Conservation (phyloP, 1,140 invertebrate genomes). For the Drosophila rufa region DNA sequence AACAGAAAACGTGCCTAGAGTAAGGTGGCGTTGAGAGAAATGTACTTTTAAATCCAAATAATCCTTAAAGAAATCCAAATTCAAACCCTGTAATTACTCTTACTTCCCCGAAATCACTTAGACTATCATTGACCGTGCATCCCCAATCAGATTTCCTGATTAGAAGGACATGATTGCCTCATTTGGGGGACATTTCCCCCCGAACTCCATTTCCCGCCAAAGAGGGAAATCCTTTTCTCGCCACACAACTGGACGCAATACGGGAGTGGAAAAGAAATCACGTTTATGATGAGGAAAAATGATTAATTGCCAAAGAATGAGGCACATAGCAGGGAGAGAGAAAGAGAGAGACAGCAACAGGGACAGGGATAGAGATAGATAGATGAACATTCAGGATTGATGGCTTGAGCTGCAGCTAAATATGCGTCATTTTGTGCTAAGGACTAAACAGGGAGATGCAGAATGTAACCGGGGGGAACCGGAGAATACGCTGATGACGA, state of each 20-base stretch:
- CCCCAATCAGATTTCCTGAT: constrained; percentile 22
- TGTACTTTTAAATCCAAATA: too few species aligned
- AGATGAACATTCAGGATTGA: constrained; percentile 69
- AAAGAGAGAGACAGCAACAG: constrained; percentile 5
- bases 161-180: constrained; percentile 37
- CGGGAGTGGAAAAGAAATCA: constrained; percentile 74
- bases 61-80: too few species aligned
- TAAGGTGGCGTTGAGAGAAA: accelerated
- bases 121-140: constrained; percentile 6
- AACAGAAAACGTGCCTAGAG: too few species aligned
- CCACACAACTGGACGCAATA: constrained; percentile 55
- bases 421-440: constrained; percentile 81
- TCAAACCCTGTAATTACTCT: constrained; percentile 7
- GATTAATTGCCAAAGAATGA: constrained; percentile 83
- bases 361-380: constrained; percentile 43
- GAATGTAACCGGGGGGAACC: constrained; percentile 6
- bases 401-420: constrained; percentile 81
- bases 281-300: constrained; percentile 81
- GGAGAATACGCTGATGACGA: constrained; percentile 61
- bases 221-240: constrained; percentile 26
- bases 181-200: constrained; percentile 39
- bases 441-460: constrained; percentile 53
- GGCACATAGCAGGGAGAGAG: constrained; percentile 45
- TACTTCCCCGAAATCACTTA: background rate
- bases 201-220: background rate